Evolutionary conservation across 1,140 invertebrate species (phyloP), one percentile per base, ranked within the genome.

Genomic region (Melipona quadrifasciata): DNA sequence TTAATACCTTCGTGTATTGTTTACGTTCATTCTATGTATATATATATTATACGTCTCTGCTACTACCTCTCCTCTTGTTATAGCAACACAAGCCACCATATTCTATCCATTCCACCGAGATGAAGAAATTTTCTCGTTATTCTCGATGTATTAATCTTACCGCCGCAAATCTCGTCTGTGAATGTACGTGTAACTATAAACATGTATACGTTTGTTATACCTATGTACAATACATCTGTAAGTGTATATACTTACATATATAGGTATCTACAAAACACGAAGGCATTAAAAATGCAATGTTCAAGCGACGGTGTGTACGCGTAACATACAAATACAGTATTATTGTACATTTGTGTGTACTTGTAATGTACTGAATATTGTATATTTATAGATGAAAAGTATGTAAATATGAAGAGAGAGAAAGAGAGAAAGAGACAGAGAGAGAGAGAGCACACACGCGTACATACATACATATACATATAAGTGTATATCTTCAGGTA

Each of bases 401-500:
- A 76, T 68, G 21, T 70, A 61, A 70, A 70, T 61, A 58, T 68
- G 34, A 1, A n/a, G 39, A 47, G 39, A 24, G 53, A 47, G 39
- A 64, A 70, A 73, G 47, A 65, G 19, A 34, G 27, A 77, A 74
- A 71, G 64, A 70, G 24, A 0, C n/a, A n/a, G n/a, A n/a, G 19
- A 34, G 27, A 77, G 81, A 71, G 64, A 70, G 24, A 0, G 6
- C 39, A 39, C 6, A 39, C 39, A 39, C 5, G 6, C 39, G 6
- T 6, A 39, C 39, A 82, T n/a, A 31, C 47, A 58, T 27, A 57
- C 24, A 21, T 8, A 53, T 17, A 67, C 55, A 21, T 68, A 31
- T 83, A 83, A 83, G 53, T 77, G 27, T 81, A 73, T 74, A 81
- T 81, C 70, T 81, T 75, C 51, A 81, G 80, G 31, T 78, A 61